phyloP scores from a whole-genome alignment of 1,140 invertebrate species.

The Drosophila rufa region DNA sequence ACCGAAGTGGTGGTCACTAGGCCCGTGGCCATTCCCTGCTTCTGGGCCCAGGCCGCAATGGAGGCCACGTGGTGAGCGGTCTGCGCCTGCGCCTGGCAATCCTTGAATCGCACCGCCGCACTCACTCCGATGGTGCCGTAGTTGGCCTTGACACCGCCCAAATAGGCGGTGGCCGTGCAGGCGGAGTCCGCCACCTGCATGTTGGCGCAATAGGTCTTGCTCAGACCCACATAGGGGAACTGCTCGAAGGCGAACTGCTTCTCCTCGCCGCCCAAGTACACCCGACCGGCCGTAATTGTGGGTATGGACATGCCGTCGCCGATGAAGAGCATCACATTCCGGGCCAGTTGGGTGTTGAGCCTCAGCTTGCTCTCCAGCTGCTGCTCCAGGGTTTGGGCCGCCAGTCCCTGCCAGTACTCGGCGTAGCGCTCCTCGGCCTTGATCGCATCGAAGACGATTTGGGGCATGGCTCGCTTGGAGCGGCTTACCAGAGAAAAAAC shows the following conservation, averaged over 20 bases:
- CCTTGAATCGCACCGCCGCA: constrained; percentile 87
- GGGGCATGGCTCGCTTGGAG: constrained; percentile 74
- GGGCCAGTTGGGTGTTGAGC: constrained; percentile 86
- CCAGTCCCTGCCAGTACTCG: constrained; percentile 79
- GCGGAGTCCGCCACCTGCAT: constrained; percentile 89
- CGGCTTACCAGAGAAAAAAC: constrained; percentile 24
- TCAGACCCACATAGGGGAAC: constrained; percentile 77
- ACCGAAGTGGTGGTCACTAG: constrained; percentile 92
- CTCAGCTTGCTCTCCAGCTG: constrained; percentile 75
- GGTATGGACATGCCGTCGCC: constrained; percentile 91
- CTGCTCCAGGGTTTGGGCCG: constrained; percentile 64
- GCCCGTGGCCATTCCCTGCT: constrained; percentile 88
- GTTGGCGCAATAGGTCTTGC: constrained; percentile 90
- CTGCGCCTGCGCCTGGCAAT: constrained; percentile 87
- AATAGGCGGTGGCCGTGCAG: constrained; percentile 89
- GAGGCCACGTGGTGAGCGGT: constrained; percentile 87
- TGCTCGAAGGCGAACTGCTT: constrained; percentile 89
- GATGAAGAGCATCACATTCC: constrained; percentile 90
- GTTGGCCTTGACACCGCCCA: constrained; percentile 93
- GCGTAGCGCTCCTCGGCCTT: constrained; percentile 69
- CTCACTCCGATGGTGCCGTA: constrained; percentile 91
- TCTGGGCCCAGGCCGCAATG: constrained; percentile 90
- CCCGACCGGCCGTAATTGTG: constrained; percentile 89
- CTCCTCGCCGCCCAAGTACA: constrained; percentile 89
- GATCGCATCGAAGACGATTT: constrained; percentile 57